Percentiles rank a stretch among this genome's conserved stretches.
phyloP scores from a whole-genome alignment of 2,113 vertebrate genomes.

The Cacatua alba region DNA sequence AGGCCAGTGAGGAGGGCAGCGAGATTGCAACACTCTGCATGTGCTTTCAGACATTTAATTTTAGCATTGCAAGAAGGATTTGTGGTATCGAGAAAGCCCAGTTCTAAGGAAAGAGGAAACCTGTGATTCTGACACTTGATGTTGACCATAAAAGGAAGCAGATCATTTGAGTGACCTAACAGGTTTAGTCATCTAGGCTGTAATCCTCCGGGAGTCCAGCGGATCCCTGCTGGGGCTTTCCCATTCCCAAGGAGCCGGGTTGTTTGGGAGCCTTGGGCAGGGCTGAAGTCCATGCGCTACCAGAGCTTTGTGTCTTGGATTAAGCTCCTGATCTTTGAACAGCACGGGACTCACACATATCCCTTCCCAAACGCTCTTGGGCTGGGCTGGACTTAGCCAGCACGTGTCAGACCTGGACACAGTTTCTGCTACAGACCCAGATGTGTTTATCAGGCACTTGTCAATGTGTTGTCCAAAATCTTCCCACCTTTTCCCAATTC shows the following conservation, averaged over 20 bases:
- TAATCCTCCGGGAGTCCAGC: neutral
- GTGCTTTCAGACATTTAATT: conserved; percentile 69
- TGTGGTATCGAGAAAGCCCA: conserved; percentile 27
- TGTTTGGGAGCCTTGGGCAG: neutral
- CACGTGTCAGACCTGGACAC: neutral
- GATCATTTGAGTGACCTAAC: conserved; percentile 20
- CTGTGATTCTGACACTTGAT: conserved; percentile 41
- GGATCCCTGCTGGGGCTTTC: conserved; percentile 13
- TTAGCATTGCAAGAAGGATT: conserved; percentile 56
- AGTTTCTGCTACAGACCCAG: fast-evolving
- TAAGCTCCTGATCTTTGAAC: neutral
- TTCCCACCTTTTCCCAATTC: neutral
- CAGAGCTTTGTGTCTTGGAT: neutral
- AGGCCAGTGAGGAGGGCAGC: conserved; percentile 33
- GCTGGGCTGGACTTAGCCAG: neutral
- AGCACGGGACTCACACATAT: fast-evolving
- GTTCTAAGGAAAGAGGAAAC: conserved; percentile 70
- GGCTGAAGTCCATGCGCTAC: neutral
- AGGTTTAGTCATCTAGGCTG: conserved; percentile 15
- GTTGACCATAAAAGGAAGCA: conserved; percentile 71
- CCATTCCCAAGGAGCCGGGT: neutral
- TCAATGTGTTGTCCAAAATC: neutral
- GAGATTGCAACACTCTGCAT: conserved; percentile 65
- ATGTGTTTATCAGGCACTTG: neutral
- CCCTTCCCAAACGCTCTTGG: neutral